These are phyloP conservation scores for Adelphocoris suturalis DNA, from an alignment of 2,888 invertebrate species.

Conservation along the genomic window DNA sequence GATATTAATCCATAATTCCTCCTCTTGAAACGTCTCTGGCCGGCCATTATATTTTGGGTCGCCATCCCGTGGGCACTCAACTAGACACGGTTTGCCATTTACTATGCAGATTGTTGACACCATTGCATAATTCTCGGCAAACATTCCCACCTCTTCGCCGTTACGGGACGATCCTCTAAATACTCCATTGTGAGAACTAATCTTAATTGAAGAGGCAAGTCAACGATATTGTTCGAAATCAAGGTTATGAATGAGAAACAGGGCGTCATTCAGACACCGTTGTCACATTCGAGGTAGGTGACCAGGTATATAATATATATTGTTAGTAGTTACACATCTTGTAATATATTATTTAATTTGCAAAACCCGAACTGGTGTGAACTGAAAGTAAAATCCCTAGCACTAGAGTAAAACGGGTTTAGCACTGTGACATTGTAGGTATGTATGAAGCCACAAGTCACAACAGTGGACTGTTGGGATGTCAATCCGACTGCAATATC, in stretches of 20 bases:
- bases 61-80: constrained; percentile 46
- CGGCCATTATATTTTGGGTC: constrained; percentile 44
- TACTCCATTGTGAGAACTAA: constrained; percentile 37
- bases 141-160: neutral
- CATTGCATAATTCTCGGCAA: constrained; percentile 49
- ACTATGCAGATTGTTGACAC: constrained; percentile 65
- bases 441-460: too few species aligned
- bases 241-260: neutral
- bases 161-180: neutral
- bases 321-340: too few species aligned
- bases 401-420: too few species aligned
- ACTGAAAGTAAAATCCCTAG: too few species aligned
- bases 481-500: too few species aligned
- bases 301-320: too few species aligned
- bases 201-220: constrained; percentile 4
- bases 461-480: too few species aligned
- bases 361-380: too few species aligned
- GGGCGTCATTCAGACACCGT: neutral
- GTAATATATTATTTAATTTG: too few species aligned
- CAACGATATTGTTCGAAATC: neutral
- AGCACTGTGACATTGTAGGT: too few species aligned
- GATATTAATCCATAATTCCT: constrained; percentile 30
- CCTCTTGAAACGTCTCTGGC: constrained; percentile 25
- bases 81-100: constrained; percentile 64
- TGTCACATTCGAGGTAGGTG: too few species aligned